phyloP scores from a whole-genome alignment of 1,140 invertebrate genomes.

The Polypedilum pembai region DNA sequence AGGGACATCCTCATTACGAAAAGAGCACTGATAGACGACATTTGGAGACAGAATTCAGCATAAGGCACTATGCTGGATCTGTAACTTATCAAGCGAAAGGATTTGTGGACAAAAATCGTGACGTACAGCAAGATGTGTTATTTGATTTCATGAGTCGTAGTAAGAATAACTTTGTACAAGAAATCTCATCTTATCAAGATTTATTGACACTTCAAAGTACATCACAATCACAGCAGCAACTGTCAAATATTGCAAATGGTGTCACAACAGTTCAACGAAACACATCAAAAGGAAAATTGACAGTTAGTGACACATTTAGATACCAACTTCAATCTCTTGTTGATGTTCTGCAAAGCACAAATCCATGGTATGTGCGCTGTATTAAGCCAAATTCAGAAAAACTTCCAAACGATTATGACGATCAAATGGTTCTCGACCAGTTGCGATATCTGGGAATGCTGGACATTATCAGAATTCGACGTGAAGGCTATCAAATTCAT shows the following conservation, averaged over 20 bases:
- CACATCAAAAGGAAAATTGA: conserved; percentile 85
- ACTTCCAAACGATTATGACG: conserved; percentile 73
- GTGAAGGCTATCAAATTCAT: conserved; percentile 89
- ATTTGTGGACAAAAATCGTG: conserved; percentile 95
- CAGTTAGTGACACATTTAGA: conserved; percentile 87
- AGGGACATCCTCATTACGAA: conserved; percentile 74
- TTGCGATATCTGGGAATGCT: conserved; percentile 91
- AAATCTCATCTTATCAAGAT: conserved; percentile 77
- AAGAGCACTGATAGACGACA: conserved; percentile 78
- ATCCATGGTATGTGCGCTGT: conserved; percentile 92
- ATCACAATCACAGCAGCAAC: conserved; percentile 28
- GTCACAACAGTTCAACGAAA: conserved; percentile 69
- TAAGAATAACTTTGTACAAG: conserved; percentile 77
- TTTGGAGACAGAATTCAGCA: conserved; percentile 88
- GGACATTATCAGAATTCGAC: conserved; percentile 88
- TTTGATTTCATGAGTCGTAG: conserved; percentile 87
- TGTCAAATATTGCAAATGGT: conserved; percentile 36
- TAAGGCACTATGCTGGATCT: conserved; percentile 89
- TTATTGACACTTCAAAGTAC: conserved; percentile 25
- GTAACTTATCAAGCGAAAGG: conserved; percentile 88
- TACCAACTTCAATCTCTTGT: conserved; percentile 85
- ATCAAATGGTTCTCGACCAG: conserved; percentile 79
- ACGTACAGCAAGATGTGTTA: conserved; percentile 90
- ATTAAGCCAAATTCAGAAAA: conserved; percentile 92
- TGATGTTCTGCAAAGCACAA: conserved; percentile 83